Evolutionary conservation across 2,888 invertebrate genomes (phyloP).

Genomic region (Pseudococcus jackbeardsleyi): DNA sequence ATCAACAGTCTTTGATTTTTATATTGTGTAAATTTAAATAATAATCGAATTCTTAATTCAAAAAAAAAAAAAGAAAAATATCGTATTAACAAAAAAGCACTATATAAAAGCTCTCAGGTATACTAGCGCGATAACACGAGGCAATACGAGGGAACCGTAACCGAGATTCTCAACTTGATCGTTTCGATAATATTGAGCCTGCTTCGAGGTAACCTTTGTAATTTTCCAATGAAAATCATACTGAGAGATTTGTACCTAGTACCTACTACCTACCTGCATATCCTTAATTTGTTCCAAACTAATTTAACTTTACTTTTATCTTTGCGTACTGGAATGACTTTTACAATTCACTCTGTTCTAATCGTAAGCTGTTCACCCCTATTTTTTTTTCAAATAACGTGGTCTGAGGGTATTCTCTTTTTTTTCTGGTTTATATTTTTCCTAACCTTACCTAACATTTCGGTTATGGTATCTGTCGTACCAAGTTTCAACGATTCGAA

Average conservation of each 20-base stretch:
- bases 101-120: neutral
- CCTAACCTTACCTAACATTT: neutral
- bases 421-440: neutral
- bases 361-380: neutral
- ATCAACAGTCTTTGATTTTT: no score
- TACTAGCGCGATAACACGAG: neutral
- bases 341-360: neutral
- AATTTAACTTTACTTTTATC: neutral
- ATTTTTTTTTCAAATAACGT: neutral
- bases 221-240: neutral
- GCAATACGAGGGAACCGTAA: neutral
- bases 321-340: neutral
- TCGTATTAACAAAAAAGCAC: neutral
- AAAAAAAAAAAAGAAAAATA: neutral
- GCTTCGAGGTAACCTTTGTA: neutral
- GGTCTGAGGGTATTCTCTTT: neutral
- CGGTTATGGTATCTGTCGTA: slow-evolving; percentile 41
- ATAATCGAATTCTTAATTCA: neutral
- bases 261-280: no score
- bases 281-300: neutral
- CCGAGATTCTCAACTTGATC: neutral
- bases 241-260: neutral
- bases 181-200: neutral
- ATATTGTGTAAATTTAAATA: neutral
- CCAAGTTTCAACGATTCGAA: slow-evolving; percentile 47